Percentiles rank a stretch among this genome's conserved stretches.
phyloP scores from a whole-genome alignment of 2,797 vertebrate genomes.

The Tapirus indicus region DNA sequence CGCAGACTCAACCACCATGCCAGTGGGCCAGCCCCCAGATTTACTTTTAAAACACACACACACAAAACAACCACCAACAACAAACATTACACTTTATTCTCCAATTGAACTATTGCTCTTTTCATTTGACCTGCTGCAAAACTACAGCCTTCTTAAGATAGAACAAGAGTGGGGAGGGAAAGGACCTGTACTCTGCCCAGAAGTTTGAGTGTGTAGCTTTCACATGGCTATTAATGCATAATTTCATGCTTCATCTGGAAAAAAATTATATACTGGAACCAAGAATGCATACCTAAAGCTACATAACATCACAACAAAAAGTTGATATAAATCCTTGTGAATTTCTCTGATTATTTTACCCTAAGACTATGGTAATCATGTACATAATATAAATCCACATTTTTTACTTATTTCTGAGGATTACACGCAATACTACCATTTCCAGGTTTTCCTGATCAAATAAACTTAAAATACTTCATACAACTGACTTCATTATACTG shows the following conservation, averaged over 20 bases:
- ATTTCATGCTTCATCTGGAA: not conserved
- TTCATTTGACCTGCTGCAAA: not conserved
- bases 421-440: not conserved
- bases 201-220: not conserved
- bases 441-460: not conserved
- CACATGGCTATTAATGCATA: not conserved
- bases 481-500: not conserved
- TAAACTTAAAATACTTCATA: constrained; percentile 36
- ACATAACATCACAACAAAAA: not conserved
- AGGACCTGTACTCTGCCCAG: not conserved
- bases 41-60: not conserved
- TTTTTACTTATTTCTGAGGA: not conserved
- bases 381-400: not conserved
- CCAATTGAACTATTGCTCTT: not conserved
- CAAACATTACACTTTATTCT: not conserved
- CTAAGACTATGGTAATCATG: not conserved
- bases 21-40: too few relatives aligned
- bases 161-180: rapidly evolving
- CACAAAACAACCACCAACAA: not conserved
- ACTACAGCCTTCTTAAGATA: not conserved
- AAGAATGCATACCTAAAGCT: not conserved
- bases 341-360: not conserved
- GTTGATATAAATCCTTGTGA: not conserved
- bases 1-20: too few relatives aligned
- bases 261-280: not conserved